phyloP scores from a whole-genome alignment of 1,140 invertebrate genomes.

The Danaus plexippus region DNA sequence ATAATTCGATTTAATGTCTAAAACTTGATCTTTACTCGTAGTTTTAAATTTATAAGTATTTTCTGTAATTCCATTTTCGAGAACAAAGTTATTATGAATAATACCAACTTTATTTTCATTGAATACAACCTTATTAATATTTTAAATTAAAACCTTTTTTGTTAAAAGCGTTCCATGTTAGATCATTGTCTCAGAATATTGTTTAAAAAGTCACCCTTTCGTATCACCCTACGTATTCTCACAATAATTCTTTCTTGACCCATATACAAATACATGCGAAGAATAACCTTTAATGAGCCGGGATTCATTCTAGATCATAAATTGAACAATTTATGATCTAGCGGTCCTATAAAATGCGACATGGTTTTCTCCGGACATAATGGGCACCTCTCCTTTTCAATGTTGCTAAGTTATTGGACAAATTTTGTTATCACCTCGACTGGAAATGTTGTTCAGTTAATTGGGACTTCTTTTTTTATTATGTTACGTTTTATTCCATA shows the following conservation, averaged over 20 bases:
- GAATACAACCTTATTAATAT: no score
- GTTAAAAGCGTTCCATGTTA: not conserved
- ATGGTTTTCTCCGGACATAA: slow-evolving; percentile 48
- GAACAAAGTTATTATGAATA: no score
- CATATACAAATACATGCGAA: slow-evolving; percentile 52
- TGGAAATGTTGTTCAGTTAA: slow-evolving; percentile 7
- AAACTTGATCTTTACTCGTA: no score
- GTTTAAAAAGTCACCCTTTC: slow-evolving; percentile 5
- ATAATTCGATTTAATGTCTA: no score
- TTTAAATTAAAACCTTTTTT: no score
- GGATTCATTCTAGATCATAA: slow-evolving; percentile 68
- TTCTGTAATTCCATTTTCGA: no score
- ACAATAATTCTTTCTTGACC: slow-evolving; percentile 65
- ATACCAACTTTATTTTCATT: no score
- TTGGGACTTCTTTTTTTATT: not conserved
- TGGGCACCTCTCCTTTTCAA: slow-evolving; percentile 36
- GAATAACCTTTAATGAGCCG: slow-evolving; percentile 64
- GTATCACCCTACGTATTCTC: slow-evolving; percentile 39
- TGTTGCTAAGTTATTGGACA: slow-evolving; percentile 53
- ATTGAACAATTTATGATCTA: slow-evolving; percentile 62
- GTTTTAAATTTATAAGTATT: no score
- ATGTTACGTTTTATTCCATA: slow-evolving; percentile 7
- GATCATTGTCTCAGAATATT: slow-evolving; percentile 7
- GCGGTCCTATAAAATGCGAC: slow-evolving; percentile 62
- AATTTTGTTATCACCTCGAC: slow-evolving; percentile 32